phyloP scores from a whole-genome alignment of 2,888 invertebrate genomes.

The Unio delphinus region DNA sequence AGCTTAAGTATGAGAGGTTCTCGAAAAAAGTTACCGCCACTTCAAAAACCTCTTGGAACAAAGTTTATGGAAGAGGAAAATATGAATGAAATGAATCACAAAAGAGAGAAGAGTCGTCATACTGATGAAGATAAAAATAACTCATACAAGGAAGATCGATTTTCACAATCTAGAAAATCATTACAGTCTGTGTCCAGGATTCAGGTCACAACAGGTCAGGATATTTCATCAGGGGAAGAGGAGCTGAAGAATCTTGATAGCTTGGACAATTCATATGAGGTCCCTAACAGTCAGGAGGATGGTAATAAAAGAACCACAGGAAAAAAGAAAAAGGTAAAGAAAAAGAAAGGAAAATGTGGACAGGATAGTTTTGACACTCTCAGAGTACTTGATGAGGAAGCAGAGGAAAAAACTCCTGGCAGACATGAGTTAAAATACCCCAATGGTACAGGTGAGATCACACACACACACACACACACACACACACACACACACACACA shows the following conservation, averaged over 20 bases:
- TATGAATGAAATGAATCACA: constrained; percentile 18
- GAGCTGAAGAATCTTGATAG: too few relatives aligned
- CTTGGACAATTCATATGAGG: too few relatives aligned
- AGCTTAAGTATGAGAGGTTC: constrained; percentile 9
- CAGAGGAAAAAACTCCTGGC: constrained; percentile 3
- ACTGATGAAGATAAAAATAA: constrained; percentile 12
- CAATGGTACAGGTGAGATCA: too few relatives aligned
- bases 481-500: too few relatives aligned
- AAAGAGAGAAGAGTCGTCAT: constrained; percentile 17
- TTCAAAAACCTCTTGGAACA: constrained; percentile 48
- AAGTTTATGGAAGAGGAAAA: constrained; percentile 29
- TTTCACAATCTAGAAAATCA: too few relatives aligned
- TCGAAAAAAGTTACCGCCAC: constrained; percentile 40
- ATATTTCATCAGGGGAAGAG: too few relatives aligned
- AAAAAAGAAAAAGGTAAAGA: constrained; percentile 1
- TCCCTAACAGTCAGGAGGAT: too few relatives aligned
- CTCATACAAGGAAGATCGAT: background rate
- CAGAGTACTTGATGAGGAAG: constrained; percentile 16
- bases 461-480: too few relatives aligned
- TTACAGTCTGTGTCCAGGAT: too few relatives aligned
- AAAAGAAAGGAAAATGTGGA: background rate
- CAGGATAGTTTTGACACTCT: background rate
- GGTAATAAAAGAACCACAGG: background rate
- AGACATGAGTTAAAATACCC: too few relatives aligned
- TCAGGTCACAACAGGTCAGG: too few relatives aligned